These are phyloP conservation scores for Abscondita cerata DNA, from an alignment of 2,888 invertebrate genomes.

Conservation along the genomic window DNA sequence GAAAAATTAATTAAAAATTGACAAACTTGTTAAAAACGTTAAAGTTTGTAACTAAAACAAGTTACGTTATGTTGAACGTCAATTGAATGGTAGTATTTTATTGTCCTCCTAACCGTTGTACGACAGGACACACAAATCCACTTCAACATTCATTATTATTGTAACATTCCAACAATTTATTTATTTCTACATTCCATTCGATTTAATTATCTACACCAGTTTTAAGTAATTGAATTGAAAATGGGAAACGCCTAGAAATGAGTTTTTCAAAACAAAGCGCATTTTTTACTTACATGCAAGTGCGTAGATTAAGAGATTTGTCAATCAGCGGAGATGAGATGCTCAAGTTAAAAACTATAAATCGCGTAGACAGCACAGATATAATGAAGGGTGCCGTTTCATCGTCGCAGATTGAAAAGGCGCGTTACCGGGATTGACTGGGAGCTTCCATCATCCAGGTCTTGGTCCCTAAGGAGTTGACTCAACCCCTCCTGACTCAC, in stretches of 20 bases:
- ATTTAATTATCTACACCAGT: too few species aligned
- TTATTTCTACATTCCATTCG: not conserved
- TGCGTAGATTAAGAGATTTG: constrained; percentile 24
- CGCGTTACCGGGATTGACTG: constrained; percentile 58
- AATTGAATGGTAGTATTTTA: constrained; percentile 10
- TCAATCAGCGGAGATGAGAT: constrained; percentile 29
- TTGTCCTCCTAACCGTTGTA: constrained; percentile 21
- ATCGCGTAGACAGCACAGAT: constrained; percentile 43
- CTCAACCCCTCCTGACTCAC: constrained; percentile 52
- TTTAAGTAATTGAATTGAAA: too few species aligned
- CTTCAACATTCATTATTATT: constrained; percentile 41
- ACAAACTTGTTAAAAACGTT: too few species aligned
- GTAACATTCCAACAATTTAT: constrained; percentile 21
- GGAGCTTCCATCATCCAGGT: constrained; percentile 57
- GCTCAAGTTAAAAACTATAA: constrained; percentile 39
- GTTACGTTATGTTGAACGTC: constrained; percentile 13
- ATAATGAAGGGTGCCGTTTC: constrained; percentile 53
- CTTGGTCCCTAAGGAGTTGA: constrained; percentile 54
- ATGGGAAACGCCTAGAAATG: too few species aligned
- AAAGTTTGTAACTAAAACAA: too few species aligned
- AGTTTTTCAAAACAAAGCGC: too few species aligned
- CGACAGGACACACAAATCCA: constrained; percentile 43
- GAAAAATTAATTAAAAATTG: too few species aligned
- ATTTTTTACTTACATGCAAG: not conserved
- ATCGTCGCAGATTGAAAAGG: constrained; percentile 58